Evolutionary conservation across 1,140 invertebrate species (phyloP).

Genomic region (Asobara japonica): DNA sequence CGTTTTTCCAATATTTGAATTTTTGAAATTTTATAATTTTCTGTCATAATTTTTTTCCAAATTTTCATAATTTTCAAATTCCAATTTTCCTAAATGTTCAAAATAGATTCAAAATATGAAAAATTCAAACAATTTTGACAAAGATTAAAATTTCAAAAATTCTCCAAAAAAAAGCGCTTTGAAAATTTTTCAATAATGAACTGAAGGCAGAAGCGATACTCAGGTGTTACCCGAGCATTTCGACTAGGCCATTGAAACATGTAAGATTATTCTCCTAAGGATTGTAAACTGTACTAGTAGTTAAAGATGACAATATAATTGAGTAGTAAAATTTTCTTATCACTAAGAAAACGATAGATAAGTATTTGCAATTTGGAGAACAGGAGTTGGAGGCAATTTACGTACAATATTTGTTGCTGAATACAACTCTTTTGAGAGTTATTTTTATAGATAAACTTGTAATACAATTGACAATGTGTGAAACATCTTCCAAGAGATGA

Average conservation of each 20-base stretch:
- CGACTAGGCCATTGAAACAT: background rate
- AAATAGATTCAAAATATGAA: too few species aligned
- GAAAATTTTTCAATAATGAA: too few species aligned
- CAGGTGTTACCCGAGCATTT: background rate
- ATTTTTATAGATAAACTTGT: conserved; percentile 55
- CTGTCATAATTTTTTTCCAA: too few species aligned
- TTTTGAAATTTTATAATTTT: too few species aligned
- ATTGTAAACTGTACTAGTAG: conserved; percentile 28
- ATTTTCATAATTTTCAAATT: too few species aligned
- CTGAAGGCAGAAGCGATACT: too few species aligned
- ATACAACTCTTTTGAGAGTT: conserved; percentile 49
- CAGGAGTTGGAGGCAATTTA: conserved; percentile 32
- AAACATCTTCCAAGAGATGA: conserved; percentile 28
- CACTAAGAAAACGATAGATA: conserved; percentile 19
- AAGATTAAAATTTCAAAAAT: too few species aligned
- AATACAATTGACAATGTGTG: conserved; percentile 35
- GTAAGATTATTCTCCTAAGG: background rate
- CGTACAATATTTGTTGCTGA: conserved; percentile 48
- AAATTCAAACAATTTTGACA: too few species aligned
- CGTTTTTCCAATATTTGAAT: too few species aligned
- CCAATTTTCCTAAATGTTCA: too few species aligned
- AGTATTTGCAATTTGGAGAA: background rate
- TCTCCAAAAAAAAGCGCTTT: too few species aligned
- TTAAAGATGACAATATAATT: conserved; percentile 53
- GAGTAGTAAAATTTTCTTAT: conserved; percentile 45